Base-by-base conservation (phyloP, 2,797 vertebrate species). In the Danio tinwini region DNA sequence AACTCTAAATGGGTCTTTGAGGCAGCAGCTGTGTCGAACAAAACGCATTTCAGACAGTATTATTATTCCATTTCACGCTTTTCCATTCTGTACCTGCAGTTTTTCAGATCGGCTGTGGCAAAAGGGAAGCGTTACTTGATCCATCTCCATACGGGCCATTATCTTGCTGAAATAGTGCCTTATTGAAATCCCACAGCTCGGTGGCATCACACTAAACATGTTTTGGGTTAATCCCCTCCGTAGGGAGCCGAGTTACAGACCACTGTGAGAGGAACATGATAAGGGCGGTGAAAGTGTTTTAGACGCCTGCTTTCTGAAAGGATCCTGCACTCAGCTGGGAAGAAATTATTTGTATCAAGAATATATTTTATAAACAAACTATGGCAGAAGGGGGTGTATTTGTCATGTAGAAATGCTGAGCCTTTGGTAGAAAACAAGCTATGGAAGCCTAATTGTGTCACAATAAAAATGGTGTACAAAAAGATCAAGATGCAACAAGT, bases 221-320 rank as follows among this genome's bases (percentile, higher is more conserved):
- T 88, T 91, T 92, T 85, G 70, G 89, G 88, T 92, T 91, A 92
- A 86, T 87, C 89, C 90, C 85, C 87, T 12, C 55, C 5, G 81
- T 83, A 85, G 89, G 90, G 88, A 85, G 87, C 80, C 73, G 85
- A 50, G 88, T 88, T 86, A 87, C 76, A 62, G 90, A 90, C 85
- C 85, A 86, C 42, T 50, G 83, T 47, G 5, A 80, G 29, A 81
- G 90, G 87, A 90, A 88, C 79, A 83, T n/a, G 83, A 91, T 89
- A 89, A 91, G 88, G 85, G 78, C 78, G 65, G 79, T 64, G 83
- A 89, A 82, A 87, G 88, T 86, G 85, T 88, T 90, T 85, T 17
- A n/a, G 53, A 80, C 81, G 73, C 71, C 71, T 74, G 86, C 71
- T 82, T 82, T 76, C 74, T 7, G 44, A 82, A 78, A 72, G 45